A percentile compares a stretch with the other conserved stretches of the same genome.
Evolutionary conservation across 2,888 invertebrate genomes (phyloP).

Genomic region (Dasysyrphus tricinctus): DNA sequence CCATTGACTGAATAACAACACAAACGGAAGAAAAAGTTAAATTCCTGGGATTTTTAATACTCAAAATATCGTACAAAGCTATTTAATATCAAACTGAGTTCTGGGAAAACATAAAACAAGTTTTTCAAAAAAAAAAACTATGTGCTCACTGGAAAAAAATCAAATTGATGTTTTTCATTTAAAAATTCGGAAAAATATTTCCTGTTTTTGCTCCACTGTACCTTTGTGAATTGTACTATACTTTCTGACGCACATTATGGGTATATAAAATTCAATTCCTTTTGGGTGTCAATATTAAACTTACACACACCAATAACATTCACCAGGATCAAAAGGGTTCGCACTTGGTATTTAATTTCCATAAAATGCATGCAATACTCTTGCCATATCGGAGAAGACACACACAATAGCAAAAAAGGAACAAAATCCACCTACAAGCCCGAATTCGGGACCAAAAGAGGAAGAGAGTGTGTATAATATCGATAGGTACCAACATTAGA

Average conservation of each 20-base stretch:
- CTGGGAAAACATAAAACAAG: too few species aligned
- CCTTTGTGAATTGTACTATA: too few species aligned
- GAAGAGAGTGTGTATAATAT: slow-evolving; percentile 15
- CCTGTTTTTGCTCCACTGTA: background rate
- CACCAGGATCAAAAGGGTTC: slow-evolving; percentile 60
- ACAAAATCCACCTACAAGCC: background rate
- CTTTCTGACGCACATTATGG: background rate
- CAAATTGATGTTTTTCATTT: too few species aligned
- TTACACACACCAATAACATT: slow-evolving; percentile 27
- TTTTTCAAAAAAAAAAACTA: too few species aligned
- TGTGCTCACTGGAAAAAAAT: too few species aligned
- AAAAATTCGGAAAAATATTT: background rate
- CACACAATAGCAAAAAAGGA: background rate
- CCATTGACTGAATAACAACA: too few species aligned
- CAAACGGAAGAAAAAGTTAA: too few species aligned
- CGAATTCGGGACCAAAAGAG: background rate
- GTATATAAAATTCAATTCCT: slow-evolving; percentile 35
- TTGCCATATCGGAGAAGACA: slow-evolving; percentile 9
- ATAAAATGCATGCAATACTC: slow-evolving; percentile 62
- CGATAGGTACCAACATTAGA: slow-evolving; percentile 64
- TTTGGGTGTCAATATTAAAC: slow-evolving; percentile 65
- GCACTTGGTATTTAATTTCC: slow-evolving; percentile 69
- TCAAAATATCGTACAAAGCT: too few species aligned
- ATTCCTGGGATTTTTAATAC: too few species aligned
- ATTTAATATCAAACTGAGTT: too few species aligned